These are phyloP conservation scores for Spongilla lacustris DNA, from an alignment of 37 sponge, comb jelly and placozoan species.

Conservation along the genomic window DNA sequence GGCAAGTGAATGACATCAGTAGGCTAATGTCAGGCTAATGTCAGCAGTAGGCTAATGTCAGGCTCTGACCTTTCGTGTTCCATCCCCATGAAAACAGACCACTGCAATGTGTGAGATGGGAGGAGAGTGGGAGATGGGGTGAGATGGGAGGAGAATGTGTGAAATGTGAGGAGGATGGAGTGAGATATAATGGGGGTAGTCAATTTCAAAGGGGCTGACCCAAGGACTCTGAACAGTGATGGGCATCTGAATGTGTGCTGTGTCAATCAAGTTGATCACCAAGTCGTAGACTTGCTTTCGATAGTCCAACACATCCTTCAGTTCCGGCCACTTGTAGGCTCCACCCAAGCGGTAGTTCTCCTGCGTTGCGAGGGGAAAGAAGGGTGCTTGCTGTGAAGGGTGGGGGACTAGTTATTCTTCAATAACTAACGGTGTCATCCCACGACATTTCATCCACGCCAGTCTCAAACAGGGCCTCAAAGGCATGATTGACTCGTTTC, in stretches of 20 bases:
- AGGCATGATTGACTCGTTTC: slow-evolving; percentile 69
- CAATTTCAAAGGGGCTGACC: slow-evolving; percentile 64
- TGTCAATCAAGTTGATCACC: slow-evolving; percentile 68
- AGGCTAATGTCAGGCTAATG: neutral
- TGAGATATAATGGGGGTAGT: no score
- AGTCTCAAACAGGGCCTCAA: slow-evolving; percentile 87
- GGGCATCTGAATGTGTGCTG: slow-evolving; percentile 69
- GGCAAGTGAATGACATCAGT: neutral
- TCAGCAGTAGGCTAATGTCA: neutral
- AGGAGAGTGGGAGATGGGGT: neutral
- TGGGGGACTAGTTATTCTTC: no score
- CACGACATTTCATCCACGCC: slow-evolving; percentile 96
- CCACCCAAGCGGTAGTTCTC: slow-evolving; percentile 92
- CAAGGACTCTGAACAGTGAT: slow-evolving; percentile 75
- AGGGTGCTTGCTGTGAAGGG: no score
- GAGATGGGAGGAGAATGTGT: neutral
- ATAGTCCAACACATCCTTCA: slow-evolving; percentile 72
- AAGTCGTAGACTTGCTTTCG: slow-evolving; percentile 63
- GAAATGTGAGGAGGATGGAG: neutral
- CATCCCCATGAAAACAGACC: slow-evolving; percentile 82
- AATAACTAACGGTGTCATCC: slow-evolving; percentile 92
- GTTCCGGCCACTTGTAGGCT: slow-evolving; percentile 71
- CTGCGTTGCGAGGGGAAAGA: slow-evolving; percentile 2
- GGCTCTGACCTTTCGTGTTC: slow-evolving; percentile 84
- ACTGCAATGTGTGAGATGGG: slow-evolving; percentile 28